Evolutionary conservation across 2,888 invertebrate species (phyloP), one percentile per base, ranked within the genome.

Genomic region (Dryococelus australis): DNA sequence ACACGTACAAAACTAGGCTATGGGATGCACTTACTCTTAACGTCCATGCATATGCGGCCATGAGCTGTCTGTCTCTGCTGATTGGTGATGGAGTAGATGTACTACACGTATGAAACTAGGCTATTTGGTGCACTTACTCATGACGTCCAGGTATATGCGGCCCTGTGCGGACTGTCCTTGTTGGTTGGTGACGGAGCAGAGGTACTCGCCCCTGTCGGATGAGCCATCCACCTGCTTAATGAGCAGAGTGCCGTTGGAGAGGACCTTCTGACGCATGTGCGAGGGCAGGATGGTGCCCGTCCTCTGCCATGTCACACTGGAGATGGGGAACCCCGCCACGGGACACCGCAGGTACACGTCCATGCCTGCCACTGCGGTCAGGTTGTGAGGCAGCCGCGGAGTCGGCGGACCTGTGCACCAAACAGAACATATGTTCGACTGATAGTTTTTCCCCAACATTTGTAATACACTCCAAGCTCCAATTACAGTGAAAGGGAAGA

Each of bases 261-360:
- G 92, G 20, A 92, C 91, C 79, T 92, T 91, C 88, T 93, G 93
- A 24, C 93, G 91, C 88, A 92, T 92, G 90, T 92, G 92, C 78
- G 89, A 89, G 0, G 93, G 93, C 47, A 93, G 90, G 16, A 90
- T 90, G 12, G 91, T 91, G 53, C 91, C 92, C 91, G 93, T 93
- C 90, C 92, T 92, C 87, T 92, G 92, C 94, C 94, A 94, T 12
- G 91, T 91, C 35, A 94, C 93, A 13, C 91, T 91, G 35, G 92
- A 91, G 28, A 94, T 91, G 4, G 94, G 94, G 90, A 92, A 93
- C 6, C 94, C 94, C 9, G 93, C 93, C 27, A 94, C 93, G 28
- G 93, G 93, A 89, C 94, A 94, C 35, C 92, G 91, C 35, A 94
- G 90, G 53, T 91, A 91, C 47, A 93, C 91, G 65, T 92, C 91